phyloP scores from a whole-genome alignment of 2,113 vertebrate species.

The Puntigrus tetrazona region DNA sequence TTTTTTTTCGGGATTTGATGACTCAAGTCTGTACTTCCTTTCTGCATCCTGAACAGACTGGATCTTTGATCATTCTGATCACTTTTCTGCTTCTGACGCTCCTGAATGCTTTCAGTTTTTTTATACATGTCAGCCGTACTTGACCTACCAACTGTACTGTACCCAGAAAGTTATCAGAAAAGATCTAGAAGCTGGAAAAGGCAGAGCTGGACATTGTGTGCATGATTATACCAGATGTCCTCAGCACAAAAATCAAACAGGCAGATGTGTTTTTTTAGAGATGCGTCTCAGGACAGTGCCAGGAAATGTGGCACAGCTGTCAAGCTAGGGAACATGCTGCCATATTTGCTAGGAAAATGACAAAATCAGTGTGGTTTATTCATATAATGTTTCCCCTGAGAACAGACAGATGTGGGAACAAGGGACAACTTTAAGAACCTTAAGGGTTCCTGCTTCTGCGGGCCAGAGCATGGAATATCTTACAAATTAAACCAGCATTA shows the following conservation, averaged over 20 bases:
- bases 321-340: neutral
- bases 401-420: neutral
- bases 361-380: constrained; percentile 8
- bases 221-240: neutral
- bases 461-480: neutral
- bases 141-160: neutral
- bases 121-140: neutral
- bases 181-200: neutral
- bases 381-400: neutral
- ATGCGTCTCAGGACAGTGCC: neutral
- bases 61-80: neutral
- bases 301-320: constrained; percentile 4
- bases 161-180: neutral
- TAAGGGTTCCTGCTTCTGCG: neutral
- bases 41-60: neutral
- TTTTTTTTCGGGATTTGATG: neutral
- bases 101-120: neutral
- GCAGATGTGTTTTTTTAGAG: constrained; percentile 9
- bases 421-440: neutral
- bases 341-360: neutral
- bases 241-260: neutral
- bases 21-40: neutral
- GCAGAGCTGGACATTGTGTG: neutral
- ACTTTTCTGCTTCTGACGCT: neutral
- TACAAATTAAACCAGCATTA: neutral